A percentile compares a stretch with the other conserved stretches of the same genome.
Conservation (phyloP, 1,140 invertebrate species). For the Heliconius melpomene region DNA sequence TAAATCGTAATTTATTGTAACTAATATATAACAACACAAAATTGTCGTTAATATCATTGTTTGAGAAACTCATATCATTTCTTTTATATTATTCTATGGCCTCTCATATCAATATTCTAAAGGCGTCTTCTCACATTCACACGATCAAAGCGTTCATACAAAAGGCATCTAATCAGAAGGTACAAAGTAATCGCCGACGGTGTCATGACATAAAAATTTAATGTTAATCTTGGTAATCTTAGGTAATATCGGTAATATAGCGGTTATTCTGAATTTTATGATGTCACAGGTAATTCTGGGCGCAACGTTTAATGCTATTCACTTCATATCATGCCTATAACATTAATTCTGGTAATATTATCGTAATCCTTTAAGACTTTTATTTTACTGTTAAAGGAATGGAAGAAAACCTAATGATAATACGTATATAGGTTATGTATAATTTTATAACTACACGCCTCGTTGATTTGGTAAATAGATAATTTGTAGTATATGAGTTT, state of each 20-base stretch:
- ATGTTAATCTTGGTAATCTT: constrained; percentile 21
- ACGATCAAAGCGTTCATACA: constrained; percentile 28
- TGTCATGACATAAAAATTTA: constrained; percentile 31
- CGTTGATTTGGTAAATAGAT: too few species aligned
- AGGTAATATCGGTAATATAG: constrained; percentile 4
- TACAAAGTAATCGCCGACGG: constrained; percentile 28
- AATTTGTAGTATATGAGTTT: too few species aligned
- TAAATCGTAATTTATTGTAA: too few species aligned
- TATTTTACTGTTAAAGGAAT: not conserved
- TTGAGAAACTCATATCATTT: not conserved
- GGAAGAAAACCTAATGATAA: not conserved
- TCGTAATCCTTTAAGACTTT: not conserved
- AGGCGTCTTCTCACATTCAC: constrained; percentile 33
- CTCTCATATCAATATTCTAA: constrained; percentile 40
- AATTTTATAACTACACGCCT: not conserved
- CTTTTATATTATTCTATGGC: not conserved
- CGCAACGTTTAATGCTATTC: constrained; percentile 4
- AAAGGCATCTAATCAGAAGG: constrained; percentile 28
- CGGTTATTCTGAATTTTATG: constrained; percentile 15
- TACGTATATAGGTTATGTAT: not conserved
- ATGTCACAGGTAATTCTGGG: not conserved
- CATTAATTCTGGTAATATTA: not conserved
- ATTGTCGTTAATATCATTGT: not conserved
- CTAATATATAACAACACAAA: too few species aligned
- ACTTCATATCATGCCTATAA: not conserved